These are phyloP conservation scores for Arnoldichthys spilopterus DNA, from an alignment of 2,797 vertebrate genomes.

Conservation along the genomic window DNA sequence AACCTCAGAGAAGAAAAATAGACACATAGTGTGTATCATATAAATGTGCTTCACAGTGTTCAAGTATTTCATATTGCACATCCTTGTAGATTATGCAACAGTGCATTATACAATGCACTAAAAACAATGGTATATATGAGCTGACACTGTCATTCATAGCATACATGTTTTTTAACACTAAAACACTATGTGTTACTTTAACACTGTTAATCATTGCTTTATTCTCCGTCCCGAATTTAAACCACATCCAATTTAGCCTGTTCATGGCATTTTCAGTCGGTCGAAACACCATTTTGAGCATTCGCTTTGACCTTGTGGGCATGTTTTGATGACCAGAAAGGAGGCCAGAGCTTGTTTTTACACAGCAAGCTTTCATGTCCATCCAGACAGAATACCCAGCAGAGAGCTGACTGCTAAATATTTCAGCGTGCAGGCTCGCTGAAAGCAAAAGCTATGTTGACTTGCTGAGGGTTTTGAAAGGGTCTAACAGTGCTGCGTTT, in stretches of 20 bases:
- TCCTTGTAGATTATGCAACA: too few relatives aligned
- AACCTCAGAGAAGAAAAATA: too few relatives aligned
- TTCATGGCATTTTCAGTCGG: not conserved
- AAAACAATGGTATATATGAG: too few relatives aligned
- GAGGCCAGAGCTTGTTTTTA: conserved; percentile 35
- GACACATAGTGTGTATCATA: not conserved
- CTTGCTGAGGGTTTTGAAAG: conserved; percentile 59
- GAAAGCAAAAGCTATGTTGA: conserved; percentile 62
- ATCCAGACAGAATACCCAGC: conserved; percentile 30
- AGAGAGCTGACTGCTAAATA: conserved; percentile 57
- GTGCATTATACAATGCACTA: not conserved
- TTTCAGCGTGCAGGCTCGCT: conserved; percentile 62
- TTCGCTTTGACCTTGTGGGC: conserved; percentile 10
- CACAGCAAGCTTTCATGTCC: conserved; percentile 37
- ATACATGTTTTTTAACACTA: not conserved
- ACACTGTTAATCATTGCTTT: not conserved
- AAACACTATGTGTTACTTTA: not conserved
- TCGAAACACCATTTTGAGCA: not conserved
- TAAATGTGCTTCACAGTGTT: not conserved
- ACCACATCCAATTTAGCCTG: conserved; percentile 8
- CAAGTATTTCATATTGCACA: too few relatives aligned
- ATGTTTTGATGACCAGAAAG: conserved; percentile 18
- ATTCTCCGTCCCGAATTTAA: conserved; percentile 1
- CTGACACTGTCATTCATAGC: too few relatives aligned
- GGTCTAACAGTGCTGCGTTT: conserved; percentile 63